phyloP scores from a whole-genome alignment of 1,140 invertebrate genomes.

The Latrodectus geometricus region DNA sequence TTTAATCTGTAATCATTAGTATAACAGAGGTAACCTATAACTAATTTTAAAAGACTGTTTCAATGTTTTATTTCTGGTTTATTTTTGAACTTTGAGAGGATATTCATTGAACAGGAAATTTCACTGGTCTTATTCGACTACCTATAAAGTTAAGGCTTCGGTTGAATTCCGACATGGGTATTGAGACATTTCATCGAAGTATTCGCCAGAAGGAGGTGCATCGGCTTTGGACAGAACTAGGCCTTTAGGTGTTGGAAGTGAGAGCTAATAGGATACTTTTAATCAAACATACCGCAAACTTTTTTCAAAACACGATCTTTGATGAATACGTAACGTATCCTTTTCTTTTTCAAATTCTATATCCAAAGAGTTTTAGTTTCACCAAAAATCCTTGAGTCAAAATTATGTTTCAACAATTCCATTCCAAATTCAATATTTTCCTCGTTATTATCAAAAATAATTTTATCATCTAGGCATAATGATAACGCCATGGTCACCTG shows the following conservation, averaged over 20 bases:
- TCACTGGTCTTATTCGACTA: too few species aligned
- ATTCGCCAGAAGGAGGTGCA: too few species aligned
- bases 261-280: neutral
- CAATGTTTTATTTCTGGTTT: too few species aligned
- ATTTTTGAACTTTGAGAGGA: too few species aligned
- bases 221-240: neutral
- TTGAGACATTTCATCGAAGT: too few species aligned
- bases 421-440: neutral
- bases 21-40: neutral
- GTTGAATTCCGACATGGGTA: too few species aligned
- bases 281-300: neutral
- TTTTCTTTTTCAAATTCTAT: neutral
- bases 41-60: too few species aligned
- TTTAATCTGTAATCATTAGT: slow-evolving; percentile 12
- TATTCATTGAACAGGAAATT: too few species aligned
- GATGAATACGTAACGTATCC: neutral
- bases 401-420: neutral
- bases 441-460: neutral
- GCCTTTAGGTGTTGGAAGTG: neutral
- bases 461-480: too few species aligned
- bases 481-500: too few species aligned
- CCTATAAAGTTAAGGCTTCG: too few species aligned
- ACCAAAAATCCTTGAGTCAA: neutral
- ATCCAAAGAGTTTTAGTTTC: too few species aligned
- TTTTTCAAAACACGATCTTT: neutral